Percentiles rank a stretch among this genome's conserved stretches.
These are phyloP conservation scores for Matsumurasca onukii DNA, from an alignment of 1,140 invertebrate genomes.

Conservation along the genomic window DNA sequence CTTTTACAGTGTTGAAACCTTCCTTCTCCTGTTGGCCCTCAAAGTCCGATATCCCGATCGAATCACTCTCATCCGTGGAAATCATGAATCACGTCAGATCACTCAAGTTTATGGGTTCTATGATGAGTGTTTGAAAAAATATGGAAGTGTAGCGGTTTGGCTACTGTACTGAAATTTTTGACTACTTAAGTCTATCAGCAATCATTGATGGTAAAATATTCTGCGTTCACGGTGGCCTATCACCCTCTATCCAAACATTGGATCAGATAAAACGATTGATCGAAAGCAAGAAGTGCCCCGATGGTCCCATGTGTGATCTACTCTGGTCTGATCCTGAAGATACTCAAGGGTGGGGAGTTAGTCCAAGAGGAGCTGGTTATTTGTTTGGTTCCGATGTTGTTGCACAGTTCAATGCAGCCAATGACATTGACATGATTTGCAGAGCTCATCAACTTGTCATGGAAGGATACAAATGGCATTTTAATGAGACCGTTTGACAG, in stretches of 20 bases:
- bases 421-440: conserved; percentile 99
- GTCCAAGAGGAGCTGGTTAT: conserved; percentile 96
- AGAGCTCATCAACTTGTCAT: conserved; percentile 99
- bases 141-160: conserved; percentile 98
- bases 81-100: conserved; percentile 97
- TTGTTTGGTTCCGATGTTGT: conserved; percentile 98
- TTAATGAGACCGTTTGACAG: conserved; percentile 98
- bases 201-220: conserved; percentile 99
- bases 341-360: conserved; percentile 93
- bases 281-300: conserved; percentile 97
- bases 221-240: conserved; percentile 99
- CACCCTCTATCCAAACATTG: conserved; percentile 97
- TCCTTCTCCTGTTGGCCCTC: conserved; percentile 92
- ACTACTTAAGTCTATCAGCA: conserved; percentile 96
- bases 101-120: conserved; percentile 97
- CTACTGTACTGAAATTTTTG: conserved; percentile 99
- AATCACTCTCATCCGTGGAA: conserved; percentile 95
- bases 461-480: conserved; percentile 99
- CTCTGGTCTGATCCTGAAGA: conserved; percentile 99
- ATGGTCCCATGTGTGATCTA: conserved; percentile 99
- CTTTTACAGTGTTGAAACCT: conserved; percentile 99
- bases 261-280: conserved; percentile 92
- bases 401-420: conserved; percentile 92
- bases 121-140: conserved; percentile 98
- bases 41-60: conserved; percentile 99